Conservation (phyloP, 2,888 invertebrate genomes). For the Brachypterus glaber region DNA sequence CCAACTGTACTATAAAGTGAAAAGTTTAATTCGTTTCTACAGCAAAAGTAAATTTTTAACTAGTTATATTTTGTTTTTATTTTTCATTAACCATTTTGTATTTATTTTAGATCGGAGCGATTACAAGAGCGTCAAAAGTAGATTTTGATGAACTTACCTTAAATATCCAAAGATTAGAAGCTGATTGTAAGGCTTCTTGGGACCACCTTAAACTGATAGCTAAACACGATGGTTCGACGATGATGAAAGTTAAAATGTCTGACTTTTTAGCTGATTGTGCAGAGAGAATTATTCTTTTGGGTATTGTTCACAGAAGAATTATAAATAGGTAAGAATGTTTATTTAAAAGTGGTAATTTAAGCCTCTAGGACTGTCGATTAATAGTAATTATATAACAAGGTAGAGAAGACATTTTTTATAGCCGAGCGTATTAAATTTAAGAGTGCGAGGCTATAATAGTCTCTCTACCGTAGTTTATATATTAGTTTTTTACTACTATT, state of each 20-base stretch:
- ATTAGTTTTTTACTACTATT: too few species aligned
- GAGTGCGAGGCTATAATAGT: too few species aligned
- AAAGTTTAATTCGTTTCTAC: too few species aligned
- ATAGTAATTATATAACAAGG: too few species aligned
- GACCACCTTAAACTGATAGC: constrained; percentile 91
- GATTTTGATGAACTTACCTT: constrained; percentile 88
- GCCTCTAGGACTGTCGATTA: too few species aligned
- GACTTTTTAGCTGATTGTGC: constrained; percentile 96
- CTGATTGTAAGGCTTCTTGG: constrained; percentile 96
- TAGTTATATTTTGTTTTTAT: background rate
- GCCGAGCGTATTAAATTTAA: too few species aligned
- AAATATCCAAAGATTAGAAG: constrained; percentile 81
- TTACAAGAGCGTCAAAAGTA: constrained; percentile 84
- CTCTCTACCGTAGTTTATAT: too few species aligned
- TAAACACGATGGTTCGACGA: constrained; percentile 84
- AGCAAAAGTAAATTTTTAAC: too few species aligned
- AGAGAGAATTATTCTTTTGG: constrained; percentile 89
- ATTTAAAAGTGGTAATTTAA: too few species aligned
- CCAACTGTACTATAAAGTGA: too few species aligned
- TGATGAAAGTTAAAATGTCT: constrained; percentile 87
- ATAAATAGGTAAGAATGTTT: constrained; percentile 75
- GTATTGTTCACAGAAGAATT: constrained; percentile 84
- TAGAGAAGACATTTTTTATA: too few species aligned
- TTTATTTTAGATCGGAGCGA: constrained; percentile 64
- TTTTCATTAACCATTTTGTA: constrained; percentile 4